These are phyloP conservation scores for Drosophila demipolita DNA, from an alignment of 2,888 invertebrate genomes.

Conservation along the genomic window DNA sequence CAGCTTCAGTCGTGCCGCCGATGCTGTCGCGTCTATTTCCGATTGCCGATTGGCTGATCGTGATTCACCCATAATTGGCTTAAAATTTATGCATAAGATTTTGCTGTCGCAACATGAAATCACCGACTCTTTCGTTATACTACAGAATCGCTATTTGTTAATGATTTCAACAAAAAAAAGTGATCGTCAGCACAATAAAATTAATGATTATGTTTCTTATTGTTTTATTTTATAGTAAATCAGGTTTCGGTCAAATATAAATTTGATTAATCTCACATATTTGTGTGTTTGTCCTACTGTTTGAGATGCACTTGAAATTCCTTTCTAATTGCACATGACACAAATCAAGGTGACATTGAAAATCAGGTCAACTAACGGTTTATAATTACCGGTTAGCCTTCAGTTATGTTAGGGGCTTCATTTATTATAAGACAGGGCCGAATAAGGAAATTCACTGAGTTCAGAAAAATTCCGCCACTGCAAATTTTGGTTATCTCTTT, in stretches of 20 bases:
- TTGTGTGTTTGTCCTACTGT: slow-evolving; percentile 16
- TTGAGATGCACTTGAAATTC: slow-evolving; percentile 68
- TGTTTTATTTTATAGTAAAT: slow-evolving; percentile 53
- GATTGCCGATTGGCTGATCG: slow-evolving; percentile 64
- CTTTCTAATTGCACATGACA: slow-evolving; percentile 73
- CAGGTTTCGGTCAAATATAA: slow-evolving; percentile 66
- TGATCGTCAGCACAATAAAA: slow-evolving; percentile 77
- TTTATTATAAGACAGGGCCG: slow-evolving; percentile 25
- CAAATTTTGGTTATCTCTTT: neutral
- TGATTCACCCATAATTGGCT: slow-evolving; percentile 79
- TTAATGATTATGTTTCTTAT: slow-evolving; percentile 66
- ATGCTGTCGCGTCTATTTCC: slow-evolving; percentile 53
- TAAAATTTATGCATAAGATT: slow-evolving; percentile 73
- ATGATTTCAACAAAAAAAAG: slow-evolving; percentile 78
- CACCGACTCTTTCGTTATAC: slow-evolving; percentile 65
- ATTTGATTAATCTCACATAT: slow-evolving; percentile 46
- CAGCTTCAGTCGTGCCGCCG: slow-evolving; percentile 71
- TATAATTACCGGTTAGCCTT: slow-evolving; percentile 48
- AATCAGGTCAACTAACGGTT: slow-evolving; percentile 69
- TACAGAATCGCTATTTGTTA: slow-evolving; percentile 75
- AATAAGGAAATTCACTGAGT: slow-evolving; percentile 10
- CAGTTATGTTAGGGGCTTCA: slow-evolving; percentile 22
- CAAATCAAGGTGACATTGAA: slow-evolving; percentile 43
- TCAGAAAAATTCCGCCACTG: neutral
- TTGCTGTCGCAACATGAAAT: slow-evolving; percentile 52